Evolutionary conservation across 2,797 vertebrate species (phyloP).

Genomic region (Eospalax fontanierii): DNA sequence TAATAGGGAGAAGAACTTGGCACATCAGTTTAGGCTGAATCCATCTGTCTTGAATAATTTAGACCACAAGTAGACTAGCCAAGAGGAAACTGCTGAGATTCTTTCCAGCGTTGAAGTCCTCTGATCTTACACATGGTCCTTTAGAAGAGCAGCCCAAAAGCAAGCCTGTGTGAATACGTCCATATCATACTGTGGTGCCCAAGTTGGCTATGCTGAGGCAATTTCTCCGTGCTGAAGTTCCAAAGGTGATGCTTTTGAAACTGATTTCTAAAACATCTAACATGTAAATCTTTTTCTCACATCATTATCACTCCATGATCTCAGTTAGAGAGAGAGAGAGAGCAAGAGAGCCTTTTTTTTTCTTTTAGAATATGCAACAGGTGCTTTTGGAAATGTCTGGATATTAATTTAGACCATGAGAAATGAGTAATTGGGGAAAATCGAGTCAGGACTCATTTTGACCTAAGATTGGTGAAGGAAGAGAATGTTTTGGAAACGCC

Average conservation of each 20-base stretch:
- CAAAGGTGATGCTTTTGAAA: neutral
- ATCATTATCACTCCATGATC: neutral
- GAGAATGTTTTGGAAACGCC: neutral
- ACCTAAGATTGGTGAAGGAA: neutral
- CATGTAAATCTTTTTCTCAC: neutral
- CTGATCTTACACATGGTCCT: constrained; percentile 69
- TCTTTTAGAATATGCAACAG: neutral
- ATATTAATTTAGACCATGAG: constrained; percentile 11
- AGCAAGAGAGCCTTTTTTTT: neutral
- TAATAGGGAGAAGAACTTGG: constrained; percentile 66
- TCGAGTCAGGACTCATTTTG: constrained; percentile 14
- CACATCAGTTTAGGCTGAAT: constrained; percentile 40
- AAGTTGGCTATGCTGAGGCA: neutral
- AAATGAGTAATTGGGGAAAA: constrained; percentile 42
- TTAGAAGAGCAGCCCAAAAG: constrained; percentile 53
- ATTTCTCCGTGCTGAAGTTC: neutral
- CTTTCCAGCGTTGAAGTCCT: constrained; percentile 69
- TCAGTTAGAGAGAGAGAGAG: neutral
- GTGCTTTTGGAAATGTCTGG: constrained; percentile 8
- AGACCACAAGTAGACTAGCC: constrained; percentile 61
- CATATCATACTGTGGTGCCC: neutral
- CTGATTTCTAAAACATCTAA: neutral
- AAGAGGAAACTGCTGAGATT: constrained; percentile 71
- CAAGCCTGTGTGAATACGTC: constrained; percentile 28
- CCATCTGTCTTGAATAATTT: constrained; percentile 78